Evolutionary conservation across 1,140 invertebrate species (phyloP).

Genomic region (Microplitis mediator): DNA sequence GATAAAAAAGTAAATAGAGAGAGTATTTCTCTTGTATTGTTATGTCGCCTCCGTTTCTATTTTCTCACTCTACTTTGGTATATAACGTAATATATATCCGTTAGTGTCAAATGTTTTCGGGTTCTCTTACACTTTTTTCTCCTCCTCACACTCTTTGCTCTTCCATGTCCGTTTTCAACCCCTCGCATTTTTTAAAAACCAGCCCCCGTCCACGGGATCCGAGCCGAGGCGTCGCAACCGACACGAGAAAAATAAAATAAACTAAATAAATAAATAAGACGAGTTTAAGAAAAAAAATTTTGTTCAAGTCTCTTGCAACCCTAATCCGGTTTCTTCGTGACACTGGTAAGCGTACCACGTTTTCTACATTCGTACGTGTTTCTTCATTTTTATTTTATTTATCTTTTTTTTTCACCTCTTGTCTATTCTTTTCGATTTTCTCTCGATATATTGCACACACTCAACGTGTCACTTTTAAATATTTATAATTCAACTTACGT

Average conservation of each 20-base stretch:
- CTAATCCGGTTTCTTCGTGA: conserved; percentile 18
- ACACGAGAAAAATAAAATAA: not conserved
- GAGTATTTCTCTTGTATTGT: not conserved
- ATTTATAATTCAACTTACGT: too few species aligned
- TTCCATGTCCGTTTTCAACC: conserved; percentile 1
- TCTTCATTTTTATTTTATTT: conserved; percentile 1
- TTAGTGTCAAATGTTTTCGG: conserved; percentile 21
- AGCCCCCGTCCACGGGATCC: not conserved
- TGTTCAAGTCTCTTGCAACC: conserved; percentile 15
- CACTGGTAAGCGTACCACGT: conserved; percentile 18
- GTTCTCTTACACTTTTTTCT: not conserved
- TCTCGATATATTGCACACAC: too few species aligned
- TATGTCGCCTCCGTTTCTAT: not conserved
- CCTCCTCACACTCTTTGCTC: too few species aligned
- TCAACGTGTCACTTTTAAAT: too few species aligned
- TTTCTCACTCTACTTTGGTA: not conserved
- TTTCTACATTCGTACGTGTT: conserved; percentile 14
- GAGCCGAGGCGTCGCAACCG: not conserved
- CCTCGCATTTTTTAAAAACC: not conserved
- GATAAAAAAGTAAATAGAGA: not conserved
- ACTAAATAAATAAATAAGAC: conserved; percentile 2
- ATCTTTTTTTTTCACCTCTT: not conserved
- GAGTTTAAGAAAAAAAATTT: not conserved
- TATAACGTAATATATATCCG: conserved; percentile 16
- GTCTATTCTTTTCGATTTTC: too few species aligned